A percentile compares a stretch with the other conserved stretches of the same genome.
Conservation (phyloP, 2,888 invertebrate genomes). For the Drosophila lutescens region DNA sequence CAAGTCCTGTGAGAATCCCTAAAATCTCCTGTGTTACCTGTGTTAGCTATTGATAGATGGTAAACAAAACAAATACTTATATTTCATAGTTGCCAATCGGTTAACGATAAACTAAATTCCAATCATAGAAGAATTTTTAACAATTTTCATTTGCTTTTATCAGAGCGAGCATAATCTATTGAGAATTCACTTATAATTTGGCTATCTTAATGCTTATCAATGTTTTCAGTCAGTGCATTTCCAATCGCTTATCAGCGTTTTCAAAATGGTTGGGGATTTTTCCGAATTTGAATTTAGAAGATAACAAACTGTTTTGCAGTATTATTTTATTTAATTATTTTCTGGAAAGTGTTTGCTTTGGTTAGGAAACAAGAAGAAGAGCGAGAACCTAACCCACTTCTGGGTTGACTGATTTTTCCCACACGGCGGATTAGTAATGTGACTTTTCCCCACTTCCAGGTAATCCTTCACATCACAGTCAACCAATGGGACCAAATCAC, state of each 20-base stretch:
- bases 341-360: neutral
- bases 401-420: neutral
- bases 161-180: neutral
- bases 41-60: too few relatives aligned
- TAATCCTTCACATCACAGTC: constrained; percentile 42
- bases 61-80: too few relatives aligned
- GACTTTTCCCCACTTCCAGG: neutral
- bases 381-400: too few relatives aligned
- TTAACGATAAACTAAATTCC: too few relatives aligned
- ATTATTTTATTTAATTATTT: too few relatives aligned
- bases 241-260: neutral
- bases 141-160: neutral
- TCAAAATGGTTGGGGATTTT: neutral
- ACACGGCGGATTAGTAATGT: constrained; percentile 41
- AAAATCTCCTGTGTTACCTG: neutral
- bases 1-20: neutral
- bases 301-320: neutral
- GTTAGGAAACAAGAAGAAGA: too few relatives aligned
- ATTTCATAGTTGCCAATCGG: too few relatives aligned
- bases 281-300: neutral
- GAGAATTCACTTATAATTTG: neutral
- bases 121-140: too few relatives aligned
- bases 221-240: neutral
- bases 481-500: constrained; percentile 75
- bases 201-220: neutral